Evolutionary conservation across 2,797 vertebrate species (phyloP), one percentile per base, ranked within the genome.

Genomic region (Ataeniobius toweri): DNA sequence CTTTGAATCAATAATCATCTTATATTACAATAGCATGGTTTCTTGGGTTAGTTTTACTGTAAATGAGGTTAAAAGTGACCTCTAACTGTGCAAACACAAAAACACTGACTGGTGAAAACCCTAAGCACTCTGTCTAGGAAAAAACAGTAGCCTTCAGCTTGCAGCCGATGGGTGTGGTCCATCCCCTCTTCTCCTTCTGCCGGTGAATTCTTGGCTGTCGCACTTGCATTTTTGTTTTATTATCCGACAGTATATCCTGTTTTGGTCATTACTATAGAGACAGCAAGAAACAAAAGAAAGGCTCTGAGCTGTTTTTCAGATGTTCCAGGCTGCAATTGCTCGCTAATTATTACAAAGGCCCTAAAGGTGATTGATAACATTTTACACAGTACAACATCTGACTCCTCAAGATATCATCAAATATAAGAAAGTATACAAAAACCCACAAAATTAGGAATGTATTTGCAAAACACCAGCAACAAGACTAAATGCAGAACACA

Each of bases 181-280:
- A 28, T 48, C 48, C 74, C 79, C 80, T 89, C 83, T 83, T 86
- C 80, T 86, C 67, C 81, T 88, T 83, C 75, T 91, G 78, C 82
- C 65, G 80, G 72, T 87, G 65, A 88, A 88, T 88, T 90, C 89
- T 89, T 93, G 91, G 90, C 89, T 73, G 71, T 82, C 24, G 71
- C 80, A 76, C 84, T 83, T 89, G 85, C 83, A 86, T 86, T 89
- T 91, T 93, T 90, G 89, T 94, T 95, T 93, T 92, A 94, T 91
- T 94, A 93, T 94, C 93, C 87, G 81, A 90, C 78, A 84, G 88
- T 83, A 74, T 91, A 86, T 95, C 93, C 94, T 95, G 95, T 96
- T 95, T 93, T 94, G 91, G 80, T 87, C 24, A 86, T 95, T 89
- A 77, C 94, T 74, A 85, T 91, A 80, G 92, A 80, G 77, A 94